phyloP scores from a whole-genome alignment of 2,113 vertebrate genomes.

The Nansenia antarctica region DNA sequence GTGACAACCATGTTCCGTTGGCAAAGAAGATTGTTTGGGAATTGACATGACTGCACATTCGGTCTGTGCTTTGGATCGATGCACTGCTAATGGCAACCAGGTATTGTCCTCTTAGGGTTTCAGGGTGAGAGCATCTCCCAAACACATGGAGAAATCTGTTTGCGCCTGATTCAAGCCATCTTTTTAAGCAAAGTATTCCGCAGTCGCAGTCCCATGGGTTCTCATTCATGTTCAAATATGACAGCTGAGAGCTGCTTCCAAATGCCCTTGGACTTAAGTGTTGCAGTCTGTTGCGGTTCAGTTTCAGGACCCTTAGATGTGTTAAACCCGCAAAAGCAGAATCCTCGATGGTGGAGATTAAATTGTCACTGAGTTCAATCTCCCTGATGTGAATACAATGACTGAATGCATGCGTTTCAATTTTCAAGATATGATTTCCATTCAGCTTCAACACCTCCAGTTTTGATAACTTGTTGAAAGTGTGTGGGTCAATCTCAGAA shows the following conservation, averaged over 20 bases:
- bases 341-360: slow-evolving; percentile 9
- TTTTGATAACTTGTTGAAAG: slow-evolving; percentile 11
- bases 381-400: neutral
- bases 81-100: slow-evolving; percentile 33
- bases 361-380: slow-evolving; percentile 16
- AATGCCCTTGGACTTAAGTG: slow-evolving; percentile 20
- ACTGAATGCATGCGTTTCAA: neutral
- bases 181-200: slow-evolving; percentile 15
- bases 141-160: slow-evolving; percentile 10
- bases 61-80: slow-evolving; percentile 29
- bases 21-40: slow-evolving; percentile 18
- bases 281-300: slow-evolving; percentile 27
- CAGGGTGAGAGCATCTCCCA: slow-evolving; percentile 33
- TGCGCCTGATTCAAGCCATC: slow-evolving; percentile 17
- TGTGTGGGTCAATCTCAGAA: slow-evolving; percentile 6
- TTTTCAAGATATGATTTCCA: slow-evolving; percentile 10
- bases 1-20: slow-evolving; percentile 29
- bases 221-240: slow-evolving; percentile 16
- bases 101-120: slow-evolving; percentile 42
- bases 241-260: slow-evolving; percentile 5
- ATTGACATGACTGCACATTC: slow-evolving; percentile 30
- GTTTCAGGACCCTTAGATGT: slow-evolving; percentile 11
- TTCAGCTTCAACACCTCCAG: slow-evolving; percentile 2
- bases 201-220: slow-evolving; percentile 29
- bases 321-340: slow-evolving; percentile 15